Evolutionary conservation across 2,113 vertebrate species (phyloP), one percentile per base, ranked within the genome.

Genomic region (Lates calcarifer): DNA sequence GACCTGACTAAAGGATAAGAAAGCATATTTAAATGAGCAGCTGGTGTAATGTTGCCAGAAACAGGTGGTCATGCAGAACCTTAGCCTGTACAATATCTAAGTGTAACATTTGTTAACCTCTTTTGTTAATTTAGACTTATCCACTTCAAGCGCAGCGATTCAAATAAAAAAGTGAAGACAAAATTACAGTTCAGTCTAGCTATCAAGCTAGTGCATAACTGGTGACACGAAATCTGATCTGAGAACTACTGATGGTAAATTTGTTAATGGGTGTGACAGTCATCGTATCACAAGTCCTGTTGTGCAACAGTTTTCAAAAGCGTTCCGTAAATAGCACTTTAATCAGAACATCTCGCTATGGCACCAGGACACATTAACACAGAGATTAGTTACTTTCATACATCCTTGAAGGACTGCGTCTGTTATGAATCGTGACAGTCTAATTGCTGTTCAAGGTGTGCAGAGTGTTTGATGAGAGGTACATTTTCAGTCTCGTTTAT

Each of bases 401-500:
- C 12, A 20, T 68, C 22, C 62, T 56, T 33, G 14, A 39, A 14
- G 5, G 8, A 3, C 62, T 37, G 12, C 47, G 28, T 63, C 41
- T 65, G 29, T 18, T 62, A 35, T 66, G 22, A 56, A 47, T 62
- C 61, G 20, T 20, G 6, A 20, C 22, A 31, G 35, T 26, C 4
- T 20, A 12, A 68, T 18, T 55, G 14, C n/a, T 5, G 2, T 41
- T 66, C 12, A 28, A 28, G 41, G 33, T 80, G 49, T 26, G 17
- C 43, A 60, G 43, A 28, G n/a, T 53, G 37, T 29, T 60, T 28
- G 26, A 47, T 28, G 43, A 75, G 31, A 80, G 43, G 43, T 37
- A 47, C 41, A 65, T 72, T 71, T 65, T 74, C 15, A 51, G 41
- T 51, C 31, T 68, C 3, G 0, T 71, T 65, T 22, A 20, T 29